phyloP scores from a whole-genome alignment of 2,113 vertebrate genomes.

The Anolis sagrei region DNA sequence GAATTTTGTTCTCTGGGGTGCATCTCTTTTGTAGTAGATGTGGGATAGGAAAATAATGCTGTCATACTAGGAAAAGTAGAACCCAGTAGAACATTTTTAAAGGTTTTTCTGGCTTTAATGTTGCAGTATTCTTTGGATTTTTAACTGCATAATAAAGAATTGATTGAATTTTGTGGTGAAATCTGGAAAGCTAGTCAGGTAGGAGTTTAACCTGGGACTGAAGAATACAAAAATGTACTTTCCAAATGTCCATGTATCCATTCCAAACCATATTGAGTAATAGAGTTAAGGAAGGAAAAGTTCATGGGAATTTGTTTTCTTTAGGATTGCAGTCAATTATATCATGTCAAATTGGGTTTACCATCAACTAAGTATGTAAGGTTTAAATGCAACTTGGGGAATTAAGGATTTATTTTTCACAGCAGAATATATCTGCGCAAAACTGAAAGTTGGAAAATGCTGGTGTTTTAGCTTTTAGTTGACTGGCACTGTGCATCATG shows the following conservation, averaged over 20 bases:
- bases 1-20: not conserved
- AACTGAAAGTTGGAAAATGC: not conserved
- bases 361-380: not conserved
- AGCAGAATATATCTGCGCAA: not conserved
- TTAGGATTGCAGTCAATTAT: not conserved
- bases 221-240: not conserved
- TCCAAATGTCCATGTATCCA: too few species aligned
- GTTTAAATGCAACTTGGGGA: fast-evolving
- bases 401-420: not conserved
- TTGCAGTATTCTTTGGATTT: not conserved
- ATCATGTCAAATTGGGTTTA: not conserved
- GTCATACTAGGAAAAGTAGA: not conserved
- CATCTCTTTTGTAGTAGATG: fast-evolving
- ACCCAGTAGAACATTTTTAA: not conserved
- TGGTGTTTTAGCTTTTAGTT: not conserved
- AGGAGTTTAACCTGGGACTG: not conserved
- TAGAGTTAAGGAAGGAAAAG: not conserved
- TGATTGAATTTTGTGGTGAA: not conserved
- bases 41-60: not conserved
- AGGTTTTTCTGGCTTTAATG: not conserved
- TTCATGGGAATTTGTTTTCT: not conserved
- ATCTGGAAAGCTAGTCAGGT: not conserved
- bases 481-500: not conserved
- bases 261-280: not conserved
- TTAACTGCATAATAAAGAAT: too few species aligned